Evolutionary conservation across 1,140 invertebrate genomes (phyloP), one percentile per base, ranked within the genome.

Genomic region (Drosophila grimshawi): DNA sequence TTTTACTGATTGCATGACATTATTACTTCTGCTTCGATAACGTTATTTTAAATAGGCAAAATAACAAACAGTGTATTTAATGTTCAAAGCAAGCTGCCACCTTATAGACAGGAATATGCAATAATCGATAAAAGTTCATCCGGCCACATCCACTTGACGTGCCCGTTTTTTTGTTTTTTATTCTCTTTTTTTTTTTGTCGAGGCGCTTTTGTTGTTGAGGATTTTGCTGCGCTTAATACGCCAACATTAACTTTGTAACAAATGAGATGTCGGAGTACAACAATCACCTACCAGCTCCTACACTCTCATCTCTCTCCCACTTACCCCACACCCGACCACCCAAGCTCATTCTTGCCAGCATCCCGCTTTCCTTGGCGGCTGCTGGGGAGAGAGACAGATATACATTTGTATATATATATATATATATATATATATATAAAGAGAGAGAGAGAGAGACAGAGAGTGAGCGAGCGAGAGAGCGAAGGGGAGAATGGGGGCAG

Each of bases 191-290:
- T 4, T 11, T 57, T 3, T 57, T 71, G 61, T 49, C 41, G 49
- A 30, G 67, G 49, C 68, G 77, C 69, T 85, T 81, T 89, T 85
- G 86, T 81, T 89, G 78, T 82, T 74, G 81, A 79, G 78, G 85
- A 80, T 89, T 88, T 88, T 89, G 85, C 78, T 82, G 81, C 88
- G 85, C 85, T 89, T 89, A 89, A 89, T 89, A 77, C 86, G 85
- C 85, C 86, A 88, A 89, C 85, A 89, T 89, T 89, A 89, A 89
- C 85, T 89, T 89, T 90, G 85, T 89, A 89, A 89, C 85, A 89
- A 88, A 89, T 89, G 85, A 89, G 85, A 89, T 89, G 85, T 89
- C 85, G 85, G 81, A 89, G 81, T 72, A 90, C 85, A 89, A 89
- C 85, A 89, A 77, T 89, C 85, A 89, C 83, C 75, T 77, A 77